phyloP scores from a whole-genome alignment of 2,797 vertebrate genomes.

The Pagetopsis macropterus region DNA sequence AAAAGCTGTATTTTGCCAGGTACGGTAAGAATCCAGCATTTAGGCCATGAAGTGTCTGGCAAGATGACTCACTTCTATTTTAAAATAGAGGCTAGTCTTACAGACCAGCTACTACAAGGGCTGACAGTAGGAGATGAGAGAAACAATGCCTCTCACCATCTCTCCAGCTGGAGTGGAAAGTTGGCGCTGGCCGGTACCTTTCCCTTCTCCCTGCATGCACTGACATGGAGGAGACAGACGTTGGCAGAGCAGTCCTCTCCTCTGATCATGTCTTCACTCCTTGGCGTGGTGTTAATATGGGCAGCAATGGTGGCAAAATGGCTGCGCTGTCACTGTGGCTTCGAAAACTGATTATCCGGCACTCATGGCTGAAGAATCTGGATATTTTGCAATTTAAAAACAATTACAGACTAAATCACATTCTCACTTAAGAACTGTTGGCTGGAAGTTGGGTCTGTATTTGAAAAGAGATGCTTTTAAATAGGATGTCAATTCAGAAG shows the following conservation, averaged over 20 bases:
- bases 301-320: conserved; percentile 54
- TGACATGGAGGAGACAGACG: conserved; percentile 66
- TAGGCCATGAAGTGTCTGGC: conserved; percentile 38
- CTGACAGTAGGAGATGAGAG: conserved; percentile 64
- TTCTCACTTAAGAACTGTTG: neutral
- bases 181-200: conserved; percentile 70
- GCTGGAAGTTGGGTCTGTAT: neutral
- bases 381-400: neutral
- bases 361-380: conserved; percentile 7
- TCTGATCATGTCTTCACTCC: conserved; percentile 74
- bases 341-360: conserved; percentile 25
- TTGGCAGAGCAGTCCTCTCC: conserved; percentile 65
- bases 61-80: conserved; percentile 48
- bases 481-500: neutral
- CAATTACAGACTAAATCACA: neutral
- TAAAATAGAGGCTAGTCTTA: conserved; percentile 41
- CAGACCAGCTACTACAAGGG: conserved; percentile 51
- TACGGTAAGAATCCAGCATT: conserved; percentile 28
- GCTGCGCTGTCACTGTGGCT: conserved; percentile 42
- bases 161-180: conserved; percentile 81
- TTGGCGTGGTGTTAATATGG: conserved; percentile 59
- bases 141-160: conserved; percentile 69
- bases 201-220: conserved; percentile 68
- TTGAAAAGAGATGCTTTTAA: conserved; percentile 7
- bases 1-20: conserved; percentile 2